These are phyloP conservation scores for Platichthys flesus DNA, from an alignment of 2,113 vertebrate genomes.

Conservation along the genomic window DNA sequence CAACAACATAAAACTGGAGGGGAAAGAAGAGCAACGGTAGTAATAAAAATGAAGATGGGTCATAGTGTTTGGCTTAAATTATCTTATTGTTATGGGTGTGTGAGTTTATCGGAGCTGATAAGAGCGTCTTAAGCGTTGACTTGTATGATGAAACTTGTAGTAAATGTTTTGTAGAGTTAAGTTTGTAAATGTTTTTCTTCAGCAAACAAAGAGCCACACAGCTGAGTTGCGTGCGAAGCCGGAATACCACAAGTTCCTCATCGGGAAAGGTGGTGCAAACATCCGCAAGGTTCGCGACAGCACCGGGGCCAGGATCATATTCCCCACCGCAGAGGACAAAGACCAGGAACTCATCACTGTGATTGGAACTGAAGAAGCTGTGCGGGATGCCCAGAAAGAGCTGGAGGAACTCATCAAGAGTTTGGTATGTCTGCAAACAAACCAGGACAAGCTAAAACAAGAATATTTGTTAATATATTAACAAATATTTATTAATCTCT, in stretches of 20 bases:
- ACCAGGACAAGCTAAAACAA: not conserved
- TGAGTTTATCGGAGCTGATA: too few relatives aligned
- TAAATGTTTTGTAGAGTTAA: too few relatives aligned
- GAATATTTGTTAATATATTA: too few relatives aligned
- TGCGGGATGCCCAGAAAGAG: constrained; percentile 93
- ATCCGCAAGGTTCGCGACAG: constrained; percentile 97
- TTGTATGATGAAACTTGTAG: too few relatives aligned
- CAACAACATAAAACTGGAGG: too few relatives aligned
- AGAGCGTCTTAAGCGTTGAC: too few relatives aligned
- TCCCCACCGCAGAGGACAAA: constrained; percentile 92
- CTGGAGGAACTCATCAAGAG: constrained; percentile 93
- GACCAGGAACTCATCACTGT: constrained; percentile 98
- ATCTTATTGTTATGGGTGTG: too few relatives aligned
- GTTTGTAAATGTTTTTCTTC: constrained; percentile 3
- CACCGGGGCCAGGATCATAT: constrained; percentile 96
- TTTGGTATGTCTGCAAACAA: constrained; percentile 81
- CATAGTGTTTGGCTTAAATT: too few relatives aligned
- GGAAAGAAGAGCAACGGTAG: too few relatives aligned
- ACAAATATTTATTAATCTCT: not conserved
- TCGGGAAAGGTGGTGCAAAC: constrained; percentile 95
- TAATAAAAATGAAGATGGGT: too few relatives aligned
- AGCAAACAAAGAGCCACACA: constrained; percentile 98
- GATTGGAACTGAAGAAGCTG: constrained; percentile 94
- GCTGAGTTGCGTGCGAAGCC: constrained; percentile 95
- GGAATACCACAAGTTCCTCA: constrained; percentile 99